Evolutionary conservation across 2,888 invertebrate species (phyloP).

Genomic region (Parnassius glacialis): DNA sequence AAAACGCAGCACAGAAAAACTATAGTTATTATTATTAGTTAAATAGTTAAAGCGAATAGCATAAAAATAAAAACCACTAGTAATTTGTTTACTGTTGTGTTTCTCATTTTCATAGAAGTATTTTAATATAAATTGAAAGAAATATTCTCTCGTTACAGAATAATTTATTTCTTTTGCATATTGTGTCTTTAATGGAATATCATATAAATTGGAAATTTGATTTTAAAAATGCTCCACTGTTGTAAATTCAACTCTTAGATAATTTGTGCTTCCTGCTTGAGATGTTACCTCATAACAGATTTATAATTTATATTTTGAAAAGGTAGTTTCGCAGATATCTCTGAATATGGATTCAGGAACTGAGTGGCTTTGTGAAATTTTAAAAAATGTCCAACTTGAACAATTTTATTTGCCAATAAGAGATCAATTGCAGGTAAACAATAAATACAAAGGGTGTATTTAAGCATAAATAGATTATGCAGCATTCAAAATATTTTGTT

Average conservation of each 20-base stretch:
- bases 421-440: slow-evolving; percentile 91
- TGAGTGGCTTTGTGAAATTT: slow-evolving; percentile 91
- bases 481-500: slow-evolving; percentile 1
- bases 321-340: slow-evolving; percentile 28
- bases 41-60: too few species aligned
- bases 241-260: slow-evolving; percentile 24
- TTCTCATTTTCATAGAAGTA: too few species aligned
- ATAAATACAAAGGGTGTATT: neutral
- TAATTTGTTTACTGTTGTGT: too few species aligned
- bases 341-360: slow-evolving; percentile 74
- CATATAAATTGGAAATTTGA: too few species aligned
- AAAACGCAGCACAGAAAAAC: too few species aligned
- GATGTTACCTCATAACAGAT: slow-evolving; percentile 53
- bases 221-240: neutral
- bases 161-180: too few species aligned
- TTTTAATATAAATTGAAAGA: too few species aligned
- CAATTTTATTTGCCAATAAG: slow-evolving; percentile 94
- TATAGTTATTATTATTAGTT: too few species aligned
- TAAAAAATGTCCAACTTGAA: slow-evolving; percentile 94
- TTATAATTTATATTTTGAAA: slow-evolving; percentile 36
- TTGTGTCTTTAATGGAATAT: too few species aligned
- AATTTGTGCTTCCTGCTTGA: slow-evolving; percentile 66
- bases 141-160: too few species aligned
- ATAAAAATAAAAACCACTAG: too few species aligned
- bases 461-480: neutral